Base-by-base conservation (phyloP, 2,113 vertebrate genomes). In the Odontophorus gujanensis region DNA sequence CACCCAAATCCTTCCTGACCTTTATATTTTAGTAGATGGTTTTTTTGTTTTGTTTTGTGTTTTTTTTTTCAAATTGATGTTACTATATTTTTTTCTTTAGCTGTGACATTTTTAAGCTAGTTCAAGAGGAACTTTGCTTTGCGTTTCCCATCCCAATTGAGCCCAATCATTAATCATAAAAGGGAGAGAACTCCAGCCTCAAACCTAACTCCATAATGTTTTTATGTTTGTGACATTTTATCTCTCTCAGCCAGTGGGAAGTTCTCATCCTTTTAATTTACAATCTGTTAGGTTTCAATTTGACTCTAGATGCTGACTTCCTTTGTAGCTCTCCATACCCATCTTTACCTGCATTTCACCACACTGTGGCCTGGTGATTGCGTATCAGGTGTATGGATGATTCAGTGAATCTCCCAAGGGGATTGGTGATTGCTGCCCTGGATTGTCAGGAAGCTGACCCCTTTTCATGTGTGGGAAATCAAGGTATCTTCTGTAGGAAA, bases 1-100 rank as follows among this genome's bases (percentile, higher is more conserved):
- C 97, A 98, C 97, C 98, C 98, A 98, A 98, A 98, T 98, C 97
- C 97, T 98, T 98, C 96, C 93, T 98, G 98, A 98, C 98, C 98
- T 98, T 98, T 98, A 97, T 96, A 96, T 98, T 97, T 98, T 97
- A 97, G 97, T 96, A 83, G 95, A 96, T 85, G 58, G 58, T 77
- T 97, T 51, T 68, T 95, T 96, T 97, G 94, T 91, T 96, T 97
- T 96, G 92, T 96, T 95, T 38, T 38, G 38, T 38, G 36, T 94
- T 96, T 97, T 98, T 58, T 96, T 96, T 58, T 96, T 96, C 53
- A 97, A 98, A 98, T 97, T 98, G 98, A 98, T 98, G 97, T 98
- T 98, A 97, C 97, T 97, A 47, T 97, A 92, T 96, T 97, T 97
- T 97, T 97, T 96, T 65, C 81, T 91, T 92, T 62, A 97, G 94